Evolutionary conservation across 2,888 invertebrate genomes (phyloP), one percentile per base, ranked within the genome.

Genomic region (Odontocerum albicorne): DNA sequence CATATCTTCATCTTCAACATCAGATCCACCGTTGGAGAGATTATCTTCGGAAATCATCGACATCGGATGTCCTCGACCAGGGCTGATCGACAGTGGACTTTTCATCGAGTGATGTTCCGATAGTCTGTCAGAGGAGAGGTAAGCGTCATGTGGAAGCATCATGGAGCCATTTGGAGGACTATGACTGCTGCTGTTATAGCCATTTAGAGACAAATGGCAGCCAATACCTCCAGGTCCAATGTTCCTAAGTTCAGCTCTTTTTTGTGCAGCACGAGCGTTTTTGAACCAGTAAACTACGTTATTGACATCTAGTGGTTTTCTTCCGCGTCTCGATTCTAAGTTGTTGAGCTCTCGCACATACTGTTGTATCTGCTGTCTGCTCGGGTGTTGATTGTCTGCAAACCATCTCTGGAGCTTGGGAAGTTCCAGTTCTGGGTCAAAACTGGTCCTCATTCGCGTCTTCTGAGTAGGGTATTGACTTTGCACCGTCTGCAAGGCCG

Each of bases 221-320:
- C 77, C 73, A 44, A 77, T 62, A 44, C 88, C 81, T 51, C 81
- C 75, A 65, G 72, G 66, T 64, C 72, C 62, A 63, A 82, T 78
- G 68, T 83, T 79, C 61, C 90, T 78, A 66, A 88, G 77, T 74
- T 94, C 93, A 2, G 94, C 94, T 35, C 96, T 81, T 67, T 96
- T 94, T 69, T 94, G 92, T 1, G 96, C 96, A 1, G 97, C 97
- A 46, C 98, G 82, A 0, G 97, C 96, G 69, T 97, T 97, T 71
- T 97, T 96, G 74, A 99, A 99, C 94, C 94, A 94, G 67, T 94
- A 94, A 12, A 96, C 95, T 12, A 96, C 95, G 68, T 96, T 96
- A 68, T 95, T 95, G 3, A 96, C 89, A 72, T 97, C 96, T 47
- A 97, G 77, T 0, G 96, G 96, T 67, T 96, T 95, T 42, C 96